Base-by-base conservation (phyloP, 2,888 invertebrate genomes). In the Apoda limacodes region DNA sequence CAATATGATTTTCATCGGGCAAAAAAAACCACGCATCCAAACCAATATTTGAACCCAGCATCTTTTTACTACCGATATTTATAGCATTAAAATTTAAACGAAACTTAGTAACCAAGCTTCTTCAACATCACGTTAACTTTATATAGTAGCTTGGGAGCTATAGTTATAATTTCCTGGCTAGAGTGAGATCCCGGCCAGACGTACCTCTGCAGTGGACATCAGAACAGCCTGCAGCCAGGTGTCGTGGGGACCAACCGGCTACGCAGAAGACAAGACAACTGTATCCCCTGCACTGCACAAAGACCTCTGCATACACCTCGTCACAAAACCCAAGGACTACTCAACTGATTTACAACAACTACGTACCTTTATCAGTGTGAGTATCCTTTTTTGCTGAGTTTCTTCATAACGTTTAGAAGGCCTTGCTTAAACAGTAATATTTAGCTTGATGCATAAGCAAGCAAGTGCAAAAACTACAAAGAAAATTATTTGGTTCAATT, bases 81-180 rank as follows among this genome's bases (percentile, higher is more conserved):
- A n/a, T n/a, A 19, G 5, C 5, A 19, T 19, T 7, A 7, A 19
- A 10, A 11, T 25, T 22, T 11, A 32, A 13, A 15, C 13, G 9
- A 22, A 6, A 1, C 9, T 2, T 11, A 5, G 12, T 21, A 6
- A 22, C 13, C 13, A 9, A 22, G n/a, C n/a, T 25, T 25, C 14
- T 25, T 31, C 10, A 10, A 9, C 5, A 22, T 22, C 5, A 28
- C 21, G 11, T n/a, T 30, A 15, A 24, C 29, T 29, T 27, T 34
- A 37, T 33, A 35, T 11, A n/a, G n/a, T n/a, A n/a, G n/a, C n/a
- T 20, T 19, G 21, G 19, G 26, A 30, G 42, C 56, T 57, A 59
- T 58, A 71, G 69, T 57, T 46, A 35, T 46, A 39, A 31, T 38
- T 64, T 72, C 53, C 57, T 52, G 41, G 59, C 70, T 74, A 76